Conservation (phyloP, 2,888 invertebrate genomes). For the Drosophila antonietae region DNA sequence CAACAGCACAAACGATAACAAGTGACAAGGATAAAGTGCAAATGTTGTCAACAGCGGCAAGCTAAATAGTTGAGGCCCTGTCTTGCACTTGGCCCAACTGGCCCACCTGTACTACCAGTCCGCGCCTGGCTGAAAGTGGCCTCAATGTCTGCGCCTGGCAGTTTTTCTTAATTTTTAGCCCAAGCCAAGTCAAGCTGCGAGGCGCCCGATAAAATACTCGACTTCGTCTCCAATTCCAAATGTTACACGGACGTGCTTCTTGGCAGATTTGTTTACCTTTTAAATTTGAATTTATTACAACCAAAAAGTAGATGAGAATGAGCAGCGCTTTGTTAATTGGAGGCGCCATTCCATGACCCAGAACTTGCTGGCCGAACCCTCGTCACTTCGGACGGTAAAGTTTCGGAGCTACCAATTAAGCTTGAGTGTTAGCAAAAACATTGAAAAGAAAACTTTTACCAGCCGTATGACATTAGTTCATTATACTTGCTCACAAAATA, state of each 20-base stretch:
- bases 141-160: constrained; percentile 32
- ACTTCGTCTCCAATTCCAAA: constrained; percentile 28
- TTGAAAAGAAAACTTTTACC: constrained; percentile 1
- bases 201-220: constrained; percentile 60
- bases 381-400: constrained; percentile 50
- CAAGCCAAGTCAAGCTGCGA: constrained; percentile 61
- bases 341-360: constrained; percentile 50
- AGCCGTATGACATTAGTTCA: neutral
- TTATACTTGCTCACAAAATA: neutral
- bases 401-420: constrained; percentile 39
- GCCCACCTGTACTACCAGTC: neutral
- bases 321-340: constrained; percentile 64
- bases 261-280: constrained; percentile 68
- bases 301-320: constrained; percentile 24
- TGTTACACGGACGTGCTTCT: constrained; percentile 17
- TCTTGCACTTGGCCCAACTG: constrained; percentile 33
- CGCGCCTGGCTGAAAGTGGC: constrained; percentile 23
- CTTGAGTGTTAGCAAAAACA: constrained; percentile 6
- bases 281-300: constrained; percentile 77
- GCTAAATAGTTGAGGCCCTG: constrained; percentile 50
- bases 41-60: constrained; percentile 66
- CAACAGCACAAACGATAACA: constrained; percentile 72
- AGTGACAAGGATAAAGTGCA: constrained; percentile 78
- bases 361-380: constrained; percentile 65
- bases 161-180: constrained; percentile 61